Evolutionary conservation across 64 coral and sea anemone genomes (phyloP), one percentile per base, ranked within the genome.

Genomic region (Stylophora pistillata): DNA sequence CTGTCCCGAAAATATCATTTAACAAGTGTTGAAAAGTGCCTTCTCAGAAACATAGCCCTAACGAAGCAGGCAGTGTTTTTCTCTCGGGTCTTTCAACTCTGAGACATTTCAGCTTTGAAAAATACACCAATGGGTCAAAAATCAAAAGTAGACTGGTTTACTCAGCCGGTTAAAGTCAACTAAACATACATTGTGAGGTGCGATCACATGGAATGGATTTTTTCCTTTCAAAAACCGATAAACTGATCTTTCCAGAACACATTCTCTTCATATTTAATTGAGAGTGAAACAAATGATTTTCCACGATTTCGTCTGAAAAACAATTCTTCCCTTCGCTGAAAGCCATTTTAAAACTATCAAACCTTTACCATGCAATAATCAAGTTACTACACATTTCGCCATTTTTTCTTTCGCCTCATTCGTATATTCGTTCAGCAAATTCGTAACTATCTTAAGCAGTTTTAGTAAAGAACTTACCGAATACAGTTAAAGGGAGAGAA

Each of bases 401-500:
- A 68, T 10, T 21, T 25, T 25, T 26, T 66, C 5, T n/a, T n/a
- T 11, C 5, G 25, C 1, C 9, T 0, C 10, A 23, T 68, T 68
- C 23, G n/a, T 10, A 68, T 5, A 26, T n/a, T 64, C 16, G 5
- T 47, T n/a, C n/a, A n/a, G n/a, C n/a, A 47, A 47, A 47, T 47
- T 47, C 9, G 20, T 1, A 64, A 64, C 64, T 26, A 10, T 68
- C 6, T 12, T 60, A 68, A 28, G 26, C 64, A 25, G 64, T 26
- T 11, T 65, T 11, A 68, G 26, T 26, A 21, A 68, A 11, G 5
- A 33, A 91, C 94, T 85, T 91, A 95, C 94, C 94, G 59, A 95
- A 21, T 23, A 95, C 78, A n/a, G 87, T 95, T 32, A 91, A 75
- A 21, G 94, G 94, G 53, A 95, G 31, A 26, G 85, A 90, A 47